Conservation (phyloP, 2,888 invertebrate species). For the Drosophila multiciliata region DNA sequence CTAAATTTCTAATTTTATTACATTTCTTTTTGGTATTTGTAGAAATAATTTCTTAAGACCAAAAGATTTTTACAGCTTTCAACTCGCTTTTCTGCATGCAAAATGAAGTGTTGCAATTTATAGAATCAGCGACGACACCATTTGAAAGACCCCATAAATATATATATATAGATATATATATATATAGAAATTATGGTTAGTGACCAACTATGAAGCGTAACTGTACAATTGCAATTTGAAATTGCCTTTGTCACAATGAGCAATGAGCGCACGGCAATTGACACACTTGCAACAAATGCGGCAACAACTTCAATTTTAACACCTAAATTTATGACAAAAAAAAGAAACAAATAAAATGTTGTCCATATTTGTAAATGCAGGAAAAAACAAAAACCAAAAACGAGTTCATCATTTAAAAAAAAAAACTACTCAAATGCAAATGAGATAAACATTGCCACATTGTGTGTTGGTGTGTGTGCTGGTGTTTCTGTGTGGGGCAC, state of each 20-base stretch:
- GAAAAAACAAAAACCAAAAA: constrained; percentile 25
- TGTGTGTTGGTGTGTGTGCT: constrained; percentile 11
- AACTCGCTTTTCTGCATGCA: not conserved
- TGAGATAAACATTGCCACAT: constrained; percentile 43
- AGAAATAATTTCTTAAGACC: not conserved
- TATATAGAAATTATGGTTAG: constrained; percentile 24
- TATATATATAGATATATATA: not conserved
- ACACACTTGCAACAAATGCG: constrained; percentile 50
- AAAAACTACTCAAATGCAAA: constrained; percentile 46
- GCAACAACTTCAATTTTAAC: constrained; percentile 47
- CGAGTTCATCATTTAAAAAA: constrained; percentile 50
- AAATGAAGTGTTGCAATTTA: not conserved
- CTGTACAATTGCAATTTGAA: constrained; percentile 39
- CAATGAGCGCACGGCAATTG: constrained; percentile 59
- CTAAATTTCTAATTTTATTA: not conserved
- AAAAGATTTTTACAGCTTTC: not conserved
- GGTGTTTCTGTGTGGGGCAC: constrained; percentile 32
- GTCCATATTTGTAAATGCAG: constrained; percentile 52
- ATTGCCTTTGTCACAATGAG: constrained; percentile 44
- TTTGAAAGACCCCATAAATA: constrained; percentile 19
- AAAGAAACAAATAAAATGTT: constrained; percentile 12
- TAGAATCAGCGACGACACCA: constrained; percentile 8
- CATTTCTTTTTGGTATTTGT: not conserved
- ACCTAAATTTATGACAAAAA: constrained; percentile 59
- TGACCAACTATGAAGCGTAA: constrained; percentile 26